These are phyloP conservation scores for Hippocampus comes DNA, from an alignment of 2,113 vertebrate genomes.

Conservation along the genomic window DNA sequence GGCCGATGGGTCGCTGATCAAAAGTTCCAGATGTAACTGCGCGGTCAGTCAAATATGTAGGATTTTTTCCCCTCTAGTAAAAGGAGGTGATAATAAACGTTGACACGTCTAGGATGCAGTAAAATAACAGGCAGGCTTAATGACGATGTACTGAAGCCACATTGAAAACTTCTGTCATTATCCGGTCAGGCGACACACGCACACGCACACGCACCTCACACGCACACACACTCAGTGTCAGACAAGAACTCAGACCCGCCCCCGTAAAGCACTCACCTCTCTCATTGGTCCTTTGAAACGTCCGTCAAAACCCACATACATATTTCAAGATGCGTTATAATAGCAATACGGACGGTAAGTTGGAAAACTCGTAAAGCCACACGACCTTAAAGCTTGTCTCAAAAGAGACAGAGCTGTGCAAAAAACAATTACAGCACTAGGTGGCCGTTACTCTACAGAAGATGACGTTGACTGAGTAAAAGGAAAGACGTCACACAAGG, in stretches of 20 bases:
- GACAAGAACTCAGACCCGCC: conserved; percentile 42
- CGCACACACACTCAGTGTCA: conserved; percentile 55
- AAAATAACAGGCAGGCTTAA: neutral
- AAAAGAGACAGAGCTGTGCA: neutral
- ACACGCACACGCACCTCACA: conserved; percentile 26
- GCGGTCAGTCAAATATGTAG: neutral
- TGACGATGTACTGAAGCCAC: conserved; percentile 1
- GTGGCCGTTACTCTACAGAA: neutral
- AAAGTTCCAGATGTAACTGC: conserved; percentile 38
- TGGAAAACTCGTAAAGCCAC: neutral
- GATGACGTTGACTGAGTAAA: neutral
- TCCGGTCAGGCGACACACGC: conserved; percentile 75
- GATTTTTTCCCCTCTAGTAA: neutral
- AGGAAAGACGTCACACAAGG: conserved; percentile 1
- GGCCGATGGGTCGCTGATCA: conserved; percentile 12
- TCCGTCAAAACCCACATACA: conserved; percentile 20
- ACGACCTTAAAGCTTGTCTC: neutral
- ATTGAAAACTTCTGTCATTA: conserved; percentile 68
- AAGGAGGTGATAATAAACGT: neutral
- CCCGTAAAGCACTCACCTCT: neutral
- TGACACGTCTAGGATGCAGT: neutral
- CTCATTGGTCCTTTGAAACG: conserved; percentile 44
- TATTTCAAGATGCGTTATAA: neutral
- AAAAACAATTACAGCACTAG: neutral
- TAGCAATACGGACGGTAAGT: neutral